Base-by-base conservation (phyloP, 2,888 invertebrate species). In the Metellina segmentata region DNA sequence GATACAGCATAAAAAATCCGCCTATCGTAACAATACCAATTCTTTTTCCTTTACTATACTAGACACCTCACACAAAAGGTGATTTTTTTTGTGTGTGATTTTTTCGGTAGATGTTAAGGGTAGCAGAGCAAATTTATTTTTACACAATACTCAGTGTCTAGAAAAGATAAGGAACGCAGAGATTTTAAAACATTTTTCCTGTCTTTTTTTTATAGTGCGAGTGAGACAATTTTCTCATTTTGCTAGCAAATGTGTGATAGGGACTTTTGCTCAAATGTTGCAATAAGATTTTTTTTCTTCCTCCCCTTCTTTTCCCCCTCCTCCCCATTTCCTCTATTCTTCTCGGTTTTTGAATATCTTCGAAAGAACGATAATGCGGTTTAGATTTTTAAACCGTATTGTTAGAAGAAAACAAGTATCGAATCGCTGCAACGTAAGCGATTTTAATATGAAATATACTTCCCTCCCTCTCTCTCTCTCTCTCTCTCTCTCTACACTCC, bases 191-290 rank as follows among this genome's bases (percentile, higher is more conserved):
- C 61, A 48, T 53, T 53, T 48, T 13, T 20, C n/a, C 48, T 53
- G 20, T 69, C 9, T 6, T 49, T 51, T 51, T n/a, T 71, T 82
- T 19, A 6, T 72, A 7, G 16, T 34, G n/a, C 20, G 78, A 77
- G 61, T 69, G 75, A 61, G 85, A 86, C 85, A 86, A 86, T 86
- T 78, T 86, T 78, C 77, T 77, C 85, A 77, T 86, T 78, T 86
- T 78, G 11, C 16, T 20, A 69, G 51, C 85, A 86, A 86, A 78
- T 86, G 77, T 69, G 77, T 70, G 78, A 85, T 78, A 20, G 77
- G 13, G 52, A 70, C 70, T 86, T 78, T 78, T 77, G 51, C 34
- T 48, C 69, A n/a, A 69, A 19, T 61, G 49, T 16, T 78, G 69
- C 53, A 86, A 20, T 16, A 69, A 51, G n/a, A 7, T 70, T 78